phyloP scores from a whole-genome alignment of 2,797 vertebrate genomes.

The Cossypha polioptera region DNA sequence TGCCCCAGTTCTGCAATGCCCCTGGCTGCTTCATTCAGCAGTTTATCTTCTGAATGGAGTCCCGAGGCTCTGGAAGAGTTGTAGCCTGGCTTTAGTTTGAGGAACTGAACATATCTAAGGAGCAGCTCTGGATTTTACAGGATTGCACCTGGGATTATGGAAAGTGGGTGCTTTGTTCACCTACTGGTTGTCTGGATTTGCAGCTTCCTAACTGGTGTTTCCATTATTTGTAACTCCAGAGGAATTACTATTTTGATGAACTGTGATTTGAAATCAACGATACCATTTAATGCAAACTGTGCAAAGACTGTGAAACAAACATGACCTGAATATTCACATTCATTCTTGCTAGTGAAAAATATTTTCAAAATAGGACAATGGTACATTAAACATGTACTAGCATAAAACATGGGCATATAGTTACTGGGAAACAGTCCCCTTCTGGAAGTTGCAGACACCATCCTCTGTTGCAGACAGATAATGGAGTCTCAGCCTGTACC shows the following conservation, averaged over 20 bases:
- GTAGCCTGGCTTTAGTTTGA: background rate
- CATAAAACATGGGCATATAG: background rate
- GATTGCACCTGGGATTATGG: background rate
- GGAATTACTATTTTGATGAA: background rate
- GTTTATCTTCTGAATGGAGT: accelerated
- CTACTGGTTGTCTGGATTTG: background rate
- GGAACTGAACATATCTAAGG: background rate
- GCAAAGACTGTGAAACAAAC: background rate
- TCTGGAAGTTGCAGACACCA: background rate
- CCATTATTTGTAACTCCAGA: background rate
- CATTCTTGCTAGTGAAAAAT: background rate
- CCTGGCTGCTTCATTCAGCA: background rate
- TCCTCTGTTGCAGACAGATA: background rate
- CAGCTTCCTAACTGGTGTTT: background rate
- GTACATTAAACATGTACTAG: accelerated
- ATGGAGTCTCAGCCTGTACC: background rate
- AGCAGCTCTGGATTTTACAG: background rate
- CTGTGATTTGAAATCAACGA: background rate
- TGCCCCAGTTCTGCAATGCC: background rate
- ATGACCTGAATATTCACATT: background rate
- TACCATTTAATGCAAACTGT: background rate
- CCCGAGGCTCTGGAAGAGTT: background rate
- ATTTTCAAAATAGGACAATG: background rate
- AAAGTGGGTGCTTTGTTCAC: background rate
- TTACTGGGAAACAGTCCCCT: background rate